Conservation (phyloP, 2,888 invertebrate species). For the Pyrgus malvae region DNA sequence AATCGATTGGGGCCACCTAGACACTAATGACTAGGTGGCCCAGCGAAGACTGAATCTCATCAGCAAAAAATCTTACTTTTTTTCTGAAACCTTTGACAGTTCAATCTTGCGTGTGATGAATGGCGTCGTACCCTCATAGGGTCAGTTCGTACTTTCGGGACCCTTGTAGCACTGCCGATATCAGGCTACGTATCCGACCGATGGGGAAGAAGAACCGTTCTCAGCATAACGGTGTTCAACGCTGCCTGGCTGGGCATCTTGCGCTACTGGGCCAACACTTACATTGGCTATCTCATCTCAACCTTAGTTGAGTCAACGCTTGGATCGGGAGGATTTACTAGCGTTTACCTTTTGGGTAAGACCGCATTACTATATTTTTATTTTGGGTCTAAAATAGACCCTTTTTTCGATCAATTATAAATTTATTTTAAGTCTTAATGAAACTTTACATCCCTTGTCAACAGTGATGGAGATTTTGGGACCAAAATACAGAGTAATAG, state of each 20-base stretch:
- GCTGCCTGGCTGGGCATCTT: slow-evolving; percentile 83
- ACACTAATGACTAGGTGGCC: no score
- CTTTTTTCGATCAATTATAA: no score
- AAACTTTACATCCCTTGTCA: no score
- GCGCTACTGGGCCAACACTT: slow-evolving; percentile 80
- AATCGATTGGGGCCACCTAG: no score
- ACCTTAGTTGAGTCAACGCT: slow-evolving; percentile 86
- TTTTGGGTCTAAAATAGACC: no score
- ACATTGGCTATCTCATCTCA: slow-evolving; percentile 82
- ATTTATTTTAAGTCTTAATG: no score
- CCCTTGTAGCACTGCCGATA: slow-evolving; percentile 81
- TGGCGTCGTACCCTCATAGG: slow-evolving; percentile 85
- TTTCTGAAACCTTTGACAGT: no score
- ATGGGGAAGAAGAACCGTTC: slow-evolving; percentile 78
- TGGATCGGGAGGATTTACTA: slow-evolving; percentile 84
- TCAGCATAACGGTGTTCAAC: slow-evolving; percentile 69
- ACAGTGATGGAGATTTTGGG: slow-evolving; percentile 89
- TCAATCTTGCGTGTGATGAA: slow-evolving; percentile 75
- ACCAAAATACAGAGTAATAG: slow-evolving; percentile 85
- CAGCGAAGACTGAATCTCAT: no score
- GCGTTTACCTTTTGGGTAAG: slow-evolving; percentile 85
- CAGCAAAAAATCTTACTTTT: neutral
- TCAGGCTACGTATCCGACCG: slow-evolving; percentile 84
- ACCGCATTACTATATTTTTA: no score
- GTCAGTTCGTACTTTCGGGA: slow-evolving; percentile 83